Conservation (phyloP, 2,113 vertebrate genomes). For the Rallus limicola region DNA sequence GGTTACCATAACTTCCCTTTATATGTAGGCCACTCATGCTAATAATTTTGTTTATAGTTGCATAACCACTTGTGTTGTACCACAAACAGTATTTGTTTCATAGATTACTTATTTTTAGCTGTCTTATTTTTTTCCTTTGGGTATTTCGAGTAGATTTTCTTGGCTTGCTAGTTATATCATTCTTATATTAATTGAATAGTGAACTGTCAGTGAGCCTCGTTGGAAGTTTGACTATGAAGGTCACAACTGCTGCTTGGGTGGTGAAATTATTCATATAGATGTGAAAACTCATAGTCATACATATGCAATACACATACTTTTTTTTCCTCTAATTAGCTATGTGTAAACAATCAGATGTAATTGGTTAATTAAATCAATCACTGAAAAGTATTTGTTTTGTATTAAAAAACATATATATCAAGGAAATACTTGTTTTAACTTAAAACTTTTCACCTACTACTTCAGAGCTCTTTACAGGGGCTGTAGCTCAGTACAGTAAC, state of each 20-base stretch:
- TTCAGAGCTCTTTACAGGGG: not conserved
- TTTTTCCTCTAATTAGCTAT: not conserved
- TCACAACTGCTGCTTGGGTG: not conserved
- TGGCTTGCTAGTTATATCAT: not conserved
- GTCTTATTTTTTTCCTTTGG: constrained; percentile 2
- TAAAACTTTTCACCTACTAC: not conserved
- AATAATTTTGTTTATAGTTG: constrained; percentile 54
- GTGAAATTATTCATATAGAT: not conserved
- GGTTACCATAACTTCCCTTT: constrained; percentile 36
- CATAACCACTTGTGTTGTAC: constrained; percentile 53
- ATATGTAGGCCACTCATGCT: constrained; percentile 5
- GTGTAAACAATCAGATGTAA: not conserved
- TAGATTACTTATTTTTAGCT: constrained; percentile 32
- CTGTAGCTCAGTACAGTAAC: not conserved
- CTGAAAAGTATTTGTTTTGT: not conserved
- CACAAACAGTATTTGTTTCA: constrained; percentile 21
- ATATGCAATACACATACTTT: not conserved
- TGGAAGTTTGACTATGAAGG: not conserved
- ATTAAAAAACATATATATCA: not conserved
- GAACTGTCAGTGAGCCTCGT: not conserved
- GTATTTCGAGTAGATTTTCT: constrained; percentile 12
- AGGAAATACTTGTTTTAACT: not conserved
- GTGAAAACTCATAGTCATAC: not conserved
- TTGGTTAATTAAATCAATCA: not conserved
- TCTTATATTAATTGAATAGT: not conserved